Percentiles rank a stretch among this genome's conserved stretches.
These are phyloP conservation scores for Varecia variegata DNA, from an alignment of 2,797 vertebrate species.

Conservation along the genomic window DNA sequence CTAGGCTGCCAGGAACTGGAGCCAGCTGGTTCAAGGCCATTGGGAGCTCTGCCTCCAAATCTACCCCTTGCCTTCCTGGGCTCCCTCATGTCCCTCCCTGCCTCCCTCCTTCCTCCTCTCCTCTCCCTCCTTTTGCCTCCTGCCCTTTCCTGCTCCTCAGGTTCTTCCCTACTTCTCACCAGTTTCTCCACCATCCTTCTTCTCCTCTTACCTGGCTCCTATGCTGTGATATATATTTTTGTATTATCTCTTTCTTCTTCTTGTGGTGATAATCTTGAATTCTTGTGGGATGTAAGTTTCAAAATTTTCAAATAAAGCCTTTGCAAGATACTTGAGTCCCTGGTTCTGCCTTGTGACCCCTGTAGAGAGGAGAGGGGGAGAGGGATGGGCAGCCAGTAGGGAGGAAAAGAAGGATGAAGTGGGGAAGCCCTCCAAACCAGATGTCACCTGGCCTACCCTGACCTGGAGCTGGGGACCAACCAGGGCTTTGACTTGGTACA, in stretches of 20 bases:
- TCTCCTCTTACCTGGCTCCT: conserved; percentile 73
- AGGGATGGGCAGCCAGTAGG: not conserved
- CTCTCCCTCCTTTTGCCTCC: not conserved
- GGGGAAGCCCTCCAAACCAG: not conserved
- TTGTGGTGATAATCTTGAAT: conserved; percentile 87
- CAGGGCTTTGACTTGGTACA: not conserved
- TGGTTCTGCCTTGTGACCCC: conserved; percentile 57
- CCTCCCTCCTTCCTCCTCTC: conserved; percentile 26
- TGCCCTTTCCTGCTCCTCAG: not conserved
- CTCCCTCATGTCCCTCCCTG: not conserved
- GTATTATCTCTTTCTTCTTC: conserved; percentile 87
- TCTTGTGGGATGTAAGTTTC: conserved; percentile 89
- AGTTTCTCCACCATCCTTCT: conserved; percentile 38
- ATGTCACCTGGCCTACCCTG: not conserved
- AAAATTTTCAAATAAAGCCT: conserved; percentile 89
- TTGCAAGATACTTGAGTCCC: conserved; percentile 84
- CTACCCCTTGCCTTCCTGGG: not conserved
- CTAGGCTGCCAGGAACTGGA: conserved; percentile 47
- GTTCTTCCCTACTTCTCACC: conserved; percentile 52
- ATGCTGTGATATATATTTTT: conserved; percentile 89
- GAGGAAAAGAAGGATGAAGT: not conserved
- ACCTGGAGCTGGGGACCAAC: not conserved
- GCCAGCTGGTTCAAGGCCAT: conserved; percentile 69
- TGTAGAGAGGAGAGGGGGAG: not conserved
- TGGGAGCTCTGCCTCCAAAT: conserved; percentile 26